These are phyloP conservation scores for Drosophila nasuta DNA, from an alignment of 1,140 invertebrate species.

Conservation along the genomic window DNA sequence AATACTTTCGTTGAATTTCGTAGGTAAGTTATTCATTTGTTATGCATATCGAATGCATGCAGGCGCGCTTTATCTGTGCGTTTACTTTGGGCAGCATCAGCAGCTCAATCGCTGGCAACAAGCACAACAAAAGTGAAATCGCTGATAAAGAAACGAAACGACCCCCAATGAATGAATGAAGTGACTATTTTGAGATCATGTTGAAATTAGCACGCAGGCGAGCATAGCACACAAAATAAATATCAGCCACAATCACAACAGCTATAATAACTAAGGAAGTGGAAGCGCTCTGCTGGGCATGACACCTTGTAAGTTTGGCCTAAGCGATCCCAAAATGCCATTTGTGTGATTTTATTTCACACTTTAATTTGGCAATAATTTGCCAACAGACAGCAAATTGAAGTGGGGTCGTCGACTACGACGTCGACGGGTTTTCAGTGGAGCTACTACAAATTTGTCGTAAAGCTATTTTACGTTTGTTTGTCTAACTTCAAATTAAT, in stretches of 20 bases:
- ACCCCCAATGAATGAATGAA: conserved; percentile 42
- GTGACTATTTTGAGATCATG: conserved; percentile 32
- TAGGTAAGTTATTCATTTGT: conserved; percentile 40
- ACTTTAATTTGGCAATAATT: conserved; percentile 70
- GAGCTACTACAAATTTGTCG: conserved; percentile 14
- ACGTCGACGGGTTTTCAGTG: conserved; percentile 15
- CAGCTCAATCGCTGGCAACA: conserved; percentile 19
- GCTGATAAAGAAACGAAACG: conserved; percentile 64
- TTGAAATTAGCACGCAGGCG: conserved; percentile 43
- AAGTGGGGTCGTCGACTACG: neutral
- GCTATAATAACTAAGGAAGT: conserved; percentile 19
- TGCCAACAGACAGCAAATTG: neutral
- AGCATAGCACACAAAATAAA: conserved; percentile 34
- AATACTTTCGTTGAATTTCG: conserved; percentile 2
- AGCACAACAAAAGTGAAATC: conserved; percentile 70
- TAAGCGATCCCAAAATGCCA: conserved; percentile 13
- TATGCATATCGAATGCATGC: conserved; percentile 44
- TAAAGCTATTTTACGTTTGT: conserved; percentile 35
- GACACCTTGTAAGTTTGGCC: conserved; percentile 60
- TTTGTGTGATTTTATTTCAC: conserved; percentile 50
- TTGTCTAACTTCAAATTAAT: conserved; percentile 42
- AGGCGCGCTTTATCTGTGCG: conserved; percentile 47
- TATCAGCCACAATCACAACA: conserved; percentile 25
- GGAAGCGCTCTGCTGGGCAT: conserved; percentile 52
- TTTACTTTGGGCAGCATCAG: conserved; percentile 49